A percentile compares a stretch with the other conserved stretches of the same genome.
These are phyloP conservation scores for Sciurus niger DNA, from an alignment of 2,113 vertebrate species.

Conservation along the genomic window DNA sequence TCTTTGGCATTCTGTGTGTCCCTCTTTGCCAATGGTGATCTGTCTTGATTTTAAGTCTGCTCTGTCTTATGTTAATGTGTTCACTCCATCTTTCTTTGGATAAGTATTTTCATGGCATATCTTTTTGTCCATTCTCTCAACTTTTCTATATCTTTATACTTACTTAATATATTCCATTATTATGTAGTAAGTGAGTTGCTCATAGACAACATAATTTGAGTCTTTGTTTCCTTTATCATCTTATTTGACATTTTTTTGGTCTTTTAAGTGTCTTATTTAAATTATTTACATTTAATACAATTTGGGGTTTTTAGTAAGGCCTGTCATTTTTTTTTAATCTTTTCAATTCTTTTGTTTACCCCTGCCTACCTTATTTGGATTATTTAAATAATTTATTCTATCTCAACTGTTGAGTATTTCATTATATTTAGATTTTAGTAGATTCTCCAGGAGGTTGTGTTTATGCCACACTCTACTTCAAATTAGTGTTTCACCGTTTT, in stretches of 20 bases:
- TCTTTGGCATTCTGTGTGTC: background rate
- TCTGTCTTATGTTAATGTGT: background rate
- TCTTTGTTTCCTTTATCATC: background rate
- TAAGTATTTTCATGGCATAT: background rate
- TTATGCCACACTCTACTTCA: background rate
- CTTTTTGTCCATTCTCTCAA: background rate
- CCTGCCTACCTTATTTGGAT: background rate
- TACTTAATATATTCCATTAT: background rate
- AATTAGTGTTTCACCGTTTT: background rate
- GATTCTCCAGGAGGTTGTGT: background rate
- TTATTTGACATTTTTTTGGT: background rate
- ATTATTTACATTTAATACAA: background rate
- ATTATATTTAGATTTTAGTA: background rate
- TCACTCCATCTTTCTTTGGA: background rate
- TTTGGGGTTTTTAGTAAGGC: background rate
- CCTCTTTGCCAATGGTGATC: background rate
- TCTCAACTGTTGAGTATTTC: background rate
- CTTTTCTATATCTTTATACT: background rate
- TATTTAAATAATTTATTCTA: background rate
- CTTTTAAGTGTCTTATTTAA: background rate
- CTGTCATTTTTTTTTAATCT: background rate
- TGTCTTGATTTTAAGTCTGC: background rate
- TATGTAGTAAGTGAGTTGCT: background rate
- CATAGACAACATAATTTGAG: accelerated
- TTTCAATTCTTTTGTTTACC: background rate